phyloP scores from a whole-genome alignment of 2,113 vertebrate species.

The Odocoileus virginianus region DNA sequence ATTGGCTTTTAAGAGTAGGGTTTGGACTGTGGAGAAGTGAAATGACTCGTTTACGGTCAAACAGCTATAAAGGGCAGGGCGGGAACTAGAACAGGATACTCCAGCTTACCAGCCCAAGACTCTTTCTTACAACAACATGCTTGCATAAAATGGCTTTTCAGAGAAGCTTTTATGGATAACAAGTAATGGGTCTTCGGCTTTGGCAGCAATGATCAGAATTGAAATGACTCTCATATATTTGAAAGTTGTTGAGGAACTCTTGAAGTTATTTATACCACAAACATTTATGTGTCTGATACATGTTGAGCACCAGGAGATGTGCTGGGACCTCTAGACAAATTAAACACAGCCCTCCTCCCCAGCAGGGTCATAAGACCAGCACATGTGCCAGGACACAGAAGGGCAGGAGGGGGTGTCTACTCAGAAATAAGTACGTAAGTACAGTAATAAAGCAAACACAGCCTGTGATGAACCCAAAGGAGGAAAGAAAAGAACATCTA shows the following conservation, averaged over 20 bases:
- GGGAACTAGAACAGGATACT: background rate
- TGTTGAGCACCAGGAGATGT: rapidly evolving
- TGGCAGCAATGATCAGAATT: background rate
- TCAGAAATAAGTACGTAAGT: rapidly evolving
- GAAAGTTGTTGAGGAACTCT: background rate
- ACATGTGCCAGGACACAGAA: background rate
- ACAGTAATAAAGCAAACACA: too few species aligned
- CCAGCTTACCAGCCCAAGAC: background rate
- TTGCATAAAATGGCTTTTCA: background rate
- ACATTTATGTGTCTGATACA: background rate
- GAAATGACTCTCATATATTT: background rate
- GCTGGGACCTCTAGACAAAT: background rate
- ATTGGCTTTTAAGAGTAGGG: background rate
- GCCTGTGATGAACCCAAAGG: background rate
- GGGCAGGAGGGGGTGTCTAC: rapidly evolving
- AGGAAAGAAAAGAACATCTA: background rate
- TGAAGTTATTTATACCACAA: background rate
- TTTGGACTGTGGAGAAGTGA: background rate
- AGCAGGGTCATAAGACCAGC: background rate
- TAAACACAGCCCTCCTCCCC: background rate
- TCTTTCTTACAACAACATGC: rapidly evolving
- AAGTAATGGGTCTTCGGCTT: background rate
- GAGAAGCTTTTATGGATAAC: background rate
- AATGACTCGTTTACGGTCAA: background rate
- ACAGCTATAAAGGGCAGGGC: background rate